Evolutionary conservation across 2,797 vertebrate species (phyloP).

Genomic region (Meriones psammophilus): DNA sequence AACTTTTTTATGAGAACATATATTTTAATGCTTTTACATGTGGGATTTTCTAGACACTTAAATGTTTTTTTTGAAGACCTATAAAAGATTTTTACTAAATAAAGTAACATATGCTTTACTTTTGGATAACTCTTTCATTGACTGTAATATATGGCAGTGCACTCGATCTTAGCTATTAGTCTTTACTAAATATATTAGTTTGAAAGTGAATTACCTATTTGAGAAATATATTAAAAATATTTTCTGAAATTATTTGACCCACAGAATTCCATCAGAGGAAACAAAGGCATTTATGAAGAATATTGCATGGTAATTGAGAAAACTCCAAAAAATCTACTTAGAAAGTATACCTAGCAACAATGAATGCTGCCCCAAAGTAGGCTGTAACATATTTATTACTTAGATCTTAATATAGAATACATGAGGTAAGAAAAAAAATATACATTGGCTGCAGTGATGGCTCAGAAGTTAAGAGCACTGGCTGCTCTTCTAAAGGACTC

Average conservation of each 20-base stretch:
- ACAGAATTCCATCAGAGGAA: constrained; percentile 51
- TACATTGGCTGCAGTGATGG: neutral
- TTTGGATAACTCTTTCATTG: constrained; percentile 42
- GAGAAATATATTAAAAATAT: constrained; percentile 68
- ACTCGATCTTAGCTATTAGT: constrained; percentile 49
- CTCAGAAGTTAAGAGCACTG: neutral
- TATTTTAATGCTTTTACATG: neutral
- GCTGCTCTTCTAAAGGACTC: neutral
- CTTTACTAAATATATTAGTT: constrained; percentile 44
- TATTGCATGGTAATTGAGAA: neutral
- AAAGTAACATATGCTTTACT: constrained; percentile 25
- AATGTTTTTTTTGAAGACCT: constrained; percentile 1
- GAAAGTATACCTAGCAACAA: neutral
- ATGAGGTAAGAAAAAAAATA: neutral
- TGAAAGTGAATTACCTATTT: constrained; percentile 62
- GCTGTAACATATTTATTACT: neutral
- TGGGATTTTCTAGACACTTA: neutral
- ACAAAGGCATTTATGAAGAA: constrained; percentile 32
- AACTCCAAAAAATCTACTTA: neutral
- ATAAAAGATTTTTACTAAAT: constrained; percentile 45
- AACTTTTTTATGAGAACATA: neutral
- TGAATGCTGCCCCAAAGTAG: no score
- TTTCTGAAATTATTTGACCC: constrained; percentile 66
- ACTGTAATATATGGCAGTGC: constrained; percentile 21
- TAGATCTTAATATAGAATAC: neutral